Evolutionary conservation across 1,140 invertebrate genomes (phyloP).

Genomic region (Caenorhabditis latens): DNA sequence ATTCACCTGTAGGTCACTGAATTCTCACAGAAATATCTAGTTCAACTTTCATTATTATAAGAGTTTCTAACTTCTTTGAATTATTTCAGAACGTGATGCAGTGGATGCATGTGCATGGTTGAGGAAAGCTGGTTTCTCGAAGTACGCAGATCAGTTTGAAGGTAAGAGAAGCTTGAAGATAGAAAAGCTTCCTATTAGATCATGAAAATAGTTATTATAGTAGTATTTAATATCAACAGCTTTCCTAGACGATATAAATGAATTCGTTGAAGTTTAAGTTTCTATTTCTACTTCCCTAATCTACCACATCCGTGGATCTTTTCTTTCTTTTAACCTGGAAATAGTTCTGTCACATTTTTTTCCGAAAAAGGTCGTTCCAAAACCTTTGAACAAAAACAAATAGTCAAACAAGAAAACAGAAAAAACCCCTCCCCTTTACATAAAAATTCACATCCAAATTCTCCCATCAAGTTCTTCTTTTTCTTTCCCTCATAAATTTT

Average conservation of each 20-base stretch:
- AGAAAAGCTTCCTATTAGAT: neutral
- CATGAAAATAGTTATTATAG: neutral
- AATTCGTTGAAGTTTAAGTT: too few relatives aligned
- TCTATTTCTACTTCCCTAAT: too few relatives aligned
- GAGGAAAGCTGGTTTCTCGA: constrained; percentile 62
- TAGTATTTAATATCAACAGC: too few relatives aligned
- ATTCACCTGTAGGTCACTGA: neutral
- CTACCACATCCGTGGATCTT: too few relatives aligned
- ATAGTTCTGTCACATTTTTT: too few relatives aligned
- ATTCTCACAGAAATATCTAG: neutral
- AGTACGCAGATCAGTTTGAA: constrained; percentile 63
- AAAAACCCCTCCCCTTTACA: constrained; percentile 1
- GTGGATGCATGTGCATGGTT: constrained; percentile 59
- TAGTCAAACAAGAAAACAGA: neutral
- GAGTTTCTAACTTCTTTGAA: too few relatives aligned
- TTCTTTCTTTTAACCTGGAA: too few relatives aligned
- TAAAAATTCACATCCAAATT: constrained; percentile 24
- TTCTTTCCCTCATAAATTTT: constrained; percentile 50
- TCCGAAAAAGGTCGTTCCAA: too few relatives aligned
- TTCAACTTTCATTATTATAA: too few relatives aligned
- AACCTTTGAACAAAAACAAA: neutral
- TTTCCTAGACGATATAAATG: neutral
- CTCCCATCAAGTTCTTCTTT: neutral
- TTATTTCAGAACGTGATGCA: constrained; percentile 61
- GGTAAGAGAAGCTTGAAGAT: constrained; percentile 27